Evolutionary conservation across 2,113 vertebrate genomes (phyloP).

Genomic region (Mustela lutreola): DNA sequence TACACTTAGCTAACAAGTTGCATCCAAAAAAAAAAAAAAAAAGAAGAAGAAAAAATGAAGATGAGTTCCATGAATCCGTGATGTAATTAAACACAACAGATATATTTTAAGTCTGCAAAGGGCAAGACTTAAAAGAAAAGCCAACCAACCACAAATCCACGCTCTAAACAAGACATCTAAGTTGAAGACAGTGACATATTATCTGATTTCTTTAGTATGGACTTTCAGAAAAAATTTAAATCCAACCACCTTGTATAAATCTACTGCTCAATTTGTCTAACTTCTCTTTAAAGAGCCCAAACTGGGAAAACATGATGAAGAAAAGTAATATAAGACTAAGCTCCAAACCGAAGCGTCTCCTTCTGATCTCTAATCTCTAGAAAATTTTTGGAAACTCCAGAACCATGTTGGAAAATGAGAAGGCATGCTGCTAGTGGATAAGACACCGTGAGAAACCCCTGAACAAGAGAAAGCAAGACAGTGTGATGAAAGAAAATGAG

Average conservation of each 20-base stretch:
- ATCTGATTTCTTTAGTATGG: not conserved
- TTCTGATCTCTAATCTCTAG: not conserved
- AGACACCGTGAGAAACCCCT: not conserved
- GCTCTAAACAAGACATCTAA: slow-evolving; percentile 1
- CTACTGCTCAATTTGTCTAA: not conserved
- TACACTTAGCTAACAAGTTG: not conserved
- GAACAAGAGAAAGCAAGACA: not conserved
- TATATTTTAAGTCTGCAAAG: not conserved
- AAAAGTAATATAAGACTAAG: not conserved
- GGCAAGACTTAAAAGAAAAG: not conserved
- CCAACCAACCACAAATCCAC: not conserved
- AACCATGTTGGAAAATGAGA: not conserved
- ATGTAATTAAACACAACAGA: not conserved
- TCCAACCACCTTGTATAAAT: not conserved
- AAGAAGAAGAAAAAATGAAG: not conserved
- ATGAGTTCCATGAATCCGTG: not conserved
- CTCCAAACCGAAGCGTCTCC: not conserved
- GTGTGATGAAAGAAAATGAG: not conserved
- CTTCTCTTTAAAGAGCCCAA: slow-evolving; percentile 19
- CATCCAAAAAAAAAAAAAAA: not conserved
- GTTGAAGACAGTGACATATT: not conserved
- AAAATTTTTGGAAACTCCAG: not conserved
- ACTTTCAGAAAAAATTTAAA: slow-evolving; percentile 43
- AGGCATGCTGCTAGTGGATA: not conserved
- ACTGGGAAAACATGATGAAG: not conserved